Evolutionary conservation across 1,140 invertebrate genomes (phyloP).

Genomic region (Cotesia typhae): DNA sequence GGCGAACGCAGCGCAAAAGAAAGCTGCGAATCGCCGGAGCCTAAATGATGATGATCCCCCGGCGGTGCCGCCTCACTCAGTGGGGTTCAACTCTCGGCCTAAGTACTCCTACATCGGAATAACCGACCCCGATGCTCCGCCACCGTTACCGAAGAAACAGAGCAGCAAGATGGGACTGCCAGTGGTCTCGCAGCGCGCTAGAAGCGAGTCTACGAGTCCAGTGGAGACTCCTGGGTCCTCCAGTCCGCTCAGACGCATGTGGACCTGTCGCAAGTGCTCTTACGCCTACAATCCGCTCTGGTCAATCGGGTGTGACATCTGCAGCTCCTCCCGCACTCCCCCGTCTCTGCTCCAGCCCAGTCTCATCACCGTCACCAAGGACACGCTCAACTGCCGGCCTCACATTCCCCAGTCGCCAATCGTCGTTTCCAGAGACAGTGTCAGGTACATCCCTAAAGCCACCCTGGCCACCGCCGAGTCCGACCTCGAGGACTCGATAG

Average conservation of each 20-base stretch:
- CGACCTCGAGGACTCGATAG: constrained; percentile 57
- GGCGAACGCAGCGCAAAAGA: constrained; percentile 55
- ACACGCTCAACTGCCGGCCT: constrained; percentile 54
- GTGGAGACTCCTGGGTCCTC: constrained; percentile 49
- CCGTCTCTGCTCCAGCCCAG: constrained; percentile 74
- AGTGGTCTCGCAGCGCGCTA: constrained; percentile 50
- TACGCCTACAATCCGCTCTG: constrained; percentile 87
- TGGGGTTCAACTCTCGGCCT: constrained; percentile 59
- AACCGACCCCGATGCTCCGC: constrained; percentile 65
- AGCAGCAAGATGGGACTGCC: constrained; percentile 51
- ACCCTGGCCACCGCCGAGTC: constrained; percentile 62
- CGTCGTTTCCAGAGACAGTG: constrained; percentile 62
- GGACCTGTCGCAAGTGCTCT: constrained; percentile 87
- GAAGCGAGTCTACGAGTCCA: constrained; percentile 61
- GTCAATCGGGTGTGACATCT: constrained; percentile 82
- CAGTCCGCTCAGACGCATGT: constrained; percentile 74
- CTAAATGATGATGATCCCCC: constrained; percentile 71
- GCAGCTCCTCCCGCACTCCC: constrained; percentile 72
- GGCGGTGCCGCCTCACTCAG: constrained; percentile 62
- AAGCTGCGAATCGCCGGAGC: constrained; percentile 65
- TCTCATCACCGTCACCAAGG: constrained; percentile 75
- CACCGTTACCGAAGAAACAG: constrained; percentile 63
- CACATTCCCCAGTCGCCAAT: constrained; percentile 54
- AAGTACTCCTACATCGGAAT: constrained; percentile 72
- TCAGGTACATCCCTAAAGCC: constrained; percentile 65